Conservation (phyloP, 2,113 vertebrate genomes). For the Danio rerio region DNA sequence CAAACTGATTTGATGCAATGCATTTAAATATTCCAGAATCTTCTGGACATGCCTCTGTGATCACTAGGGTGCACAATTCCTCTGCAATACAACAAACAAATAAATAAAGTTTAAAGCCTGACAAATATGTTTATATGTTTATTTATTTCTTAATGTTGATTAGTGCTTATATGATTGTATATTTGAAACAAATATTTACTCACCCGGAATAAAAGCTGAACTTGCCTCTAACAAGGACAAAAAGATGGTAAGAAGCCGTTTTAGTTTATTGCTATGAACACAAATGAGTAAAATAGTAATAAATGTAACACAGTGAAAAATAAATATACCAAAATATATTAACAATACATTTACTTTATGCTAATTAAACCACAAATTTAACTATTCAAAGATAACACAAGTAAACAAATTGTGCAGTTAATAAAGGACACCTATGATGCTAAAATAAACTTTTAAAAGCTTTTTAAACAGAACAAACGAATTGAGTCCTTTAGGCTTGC, state of each 20-base stretch:
- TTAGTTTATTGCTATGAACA: background rate
- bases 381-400: too few relatives aligned
- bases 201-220: slow-evolving; percentile 84
- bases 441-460: too few relatives aligned
- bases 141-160: too few relatives aligned
- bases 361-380: too few relatives aligned
- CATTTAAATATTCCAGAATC: slow-evolving; percentile 89
- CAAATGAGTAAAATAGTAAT: background rate
- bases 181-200: slow-evolving; percentile 55
- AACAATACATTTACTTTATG: too few relatives aligned
- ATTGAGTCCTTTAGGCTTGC: too few relatives aligned
- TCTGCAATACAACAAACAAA: slow-evolving; percentile 73
- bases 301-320: too few relatives aligned
- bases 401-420: too few relatives aligned
- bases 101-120: background rate
- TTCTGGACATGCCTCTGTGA: slow-evolving; percentile 88
- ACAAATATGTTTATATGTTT: background rate
- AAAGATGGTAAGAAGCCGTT: slow-evolving; percentile 8
- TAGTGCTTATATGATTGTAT: too few relatives aligned
- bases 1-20: slow-evolving; percentile 83
- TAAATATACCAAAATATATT: too few relatives aligned
- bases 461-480: too few relatives aligned
- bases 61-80: slow-evolving; percentile 88
- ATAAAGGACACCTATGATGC: too few relatives aligned
- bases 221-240: slow-evolving; percentile 81